These are phyloP conservation scores for Tetragnatha montana DNA, from an alignment of 2,888 invertebrate genomes.

Conservation along the genomic window DNA sequence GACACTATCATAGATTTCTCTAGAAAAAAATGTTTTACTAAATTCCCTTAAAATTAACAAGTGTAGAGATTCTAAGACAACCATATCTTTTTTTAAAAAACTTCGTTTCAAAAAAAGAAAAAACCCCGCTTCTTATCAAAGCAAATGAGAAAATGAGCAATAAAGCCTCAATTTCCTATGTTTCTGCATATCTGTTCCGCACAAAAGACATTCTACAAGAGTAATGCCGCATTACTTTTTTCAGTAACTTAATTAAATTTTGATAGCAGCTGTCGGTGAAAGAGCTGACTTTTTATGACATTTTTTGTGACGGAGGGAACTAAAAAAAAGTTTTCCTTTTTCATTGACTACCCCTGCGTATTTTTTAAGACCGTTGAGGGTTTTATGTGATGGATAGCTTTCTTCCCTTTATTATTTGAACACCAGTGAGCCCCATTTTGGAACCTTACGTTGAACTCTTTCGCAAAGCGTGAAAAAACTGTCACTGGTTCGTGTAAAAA, in stretches of 20 bases:
- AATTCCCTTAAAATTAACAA: not conserved
- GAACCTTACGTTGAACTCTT: not conserved
- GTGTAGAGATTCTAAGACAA: not conserved
- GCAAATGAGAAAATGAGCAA: not conserved
- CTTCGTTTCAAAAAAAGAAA: not conserved
- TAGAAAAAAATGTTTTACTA: too few species aligned
- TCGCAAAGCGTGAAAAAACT: not conserved
- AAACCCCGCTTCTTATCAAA: not conserved
- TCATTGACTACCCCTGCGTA: not conserved
- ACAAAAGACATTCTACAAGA: slow-evolving; percentile 7
- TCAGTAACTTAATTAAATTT: slow-evolving; percentile 50
- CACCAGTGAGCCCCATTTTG: not conserved
- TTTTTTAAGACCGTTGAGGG: not conserved
- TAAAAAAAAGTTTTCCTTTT: slow-evolving; percentile 3
- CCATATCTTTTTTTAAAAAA: not conserved
- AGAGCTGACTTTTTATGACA: not conserved
- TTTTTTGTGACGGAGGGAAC: not conserved
- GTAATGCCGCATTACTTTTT: slow-evolving; percentile 41
- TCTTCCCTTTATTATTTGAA: slow-evolving; percentile 7
- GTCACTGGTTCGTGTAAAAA: slow-evolving; percentile 7
- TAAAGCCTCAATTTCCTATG: slow-evolving; percentile 27
- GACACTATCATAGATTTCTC: too few species aligned
- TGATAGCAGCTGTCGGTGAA: slow-evolving; percentile 52
- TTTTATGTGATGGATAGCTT: not conserved
- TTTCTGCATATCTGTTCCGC: not conserved